Percentiles rank a stretch among this genome's conserved stretches.
Evolutionary conservation across 2,797 vertebrate species (phyloP).

Genomic region (Antennarius maculatus): DNA sequence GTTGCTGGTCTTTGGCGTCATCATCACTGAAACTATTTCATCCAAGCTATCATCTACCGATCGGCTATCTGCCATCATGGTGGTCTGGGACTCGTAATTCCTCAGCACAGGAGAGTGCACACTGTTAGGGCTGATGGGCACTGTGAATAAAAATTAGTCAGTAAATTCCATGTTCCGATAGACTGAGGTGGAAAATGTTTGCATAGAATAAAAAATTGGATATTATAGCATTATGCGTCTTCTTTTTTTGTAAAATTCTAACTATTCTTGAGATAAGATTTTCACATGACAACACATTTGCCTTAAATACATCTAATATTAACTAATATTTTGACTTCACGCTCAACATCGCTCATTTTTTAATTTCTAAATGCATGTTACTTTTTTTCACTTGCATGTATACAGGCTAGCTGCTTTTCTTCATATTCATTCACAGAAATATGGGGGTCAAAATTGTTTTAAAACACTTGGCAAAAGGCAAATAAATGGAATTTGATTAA

Average conservation of each 20-base stretch:
- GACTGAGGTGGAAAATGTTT: no score
- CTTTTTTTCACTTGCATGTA: not conserved
- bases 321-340: no score
- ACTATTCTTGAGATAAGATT: no score
- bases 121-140: slow-evolving; percentile 40
- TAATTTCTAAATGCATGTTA: no score
- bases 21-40: slow-evolving; percentile 71
- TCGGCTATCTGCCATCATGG: slow-evolving; percentile 45
- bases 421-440: not conserved
- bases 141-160: slow-evolving; percentile 22
- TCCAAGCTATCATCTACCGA: slow-evolving; percentile 68
- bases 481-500: not conserved
- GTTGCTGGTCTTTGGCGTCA: slow-evolving; percentile 69
- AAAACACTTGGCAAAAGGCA: not conserved
- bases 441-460: not conserved
- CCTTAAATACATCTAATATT: no score
- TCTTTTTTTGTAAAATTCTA: no score
- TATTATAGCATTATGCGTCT: no score
- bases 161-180: not conserved
- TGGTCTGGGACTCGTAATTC: slow-evolving; percentile 61
- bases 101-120: slow-evolving; percentile 43
- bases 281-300: no score
- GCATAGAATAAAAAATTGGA: no score
- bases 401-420: not conserved
- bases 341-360: no score